Evolutionary conservation across 2,888 invertebrate genomes (phyloP), one percentile per base, ranked within the genome.

Genomic region (Archips crataeganus): DNA sequence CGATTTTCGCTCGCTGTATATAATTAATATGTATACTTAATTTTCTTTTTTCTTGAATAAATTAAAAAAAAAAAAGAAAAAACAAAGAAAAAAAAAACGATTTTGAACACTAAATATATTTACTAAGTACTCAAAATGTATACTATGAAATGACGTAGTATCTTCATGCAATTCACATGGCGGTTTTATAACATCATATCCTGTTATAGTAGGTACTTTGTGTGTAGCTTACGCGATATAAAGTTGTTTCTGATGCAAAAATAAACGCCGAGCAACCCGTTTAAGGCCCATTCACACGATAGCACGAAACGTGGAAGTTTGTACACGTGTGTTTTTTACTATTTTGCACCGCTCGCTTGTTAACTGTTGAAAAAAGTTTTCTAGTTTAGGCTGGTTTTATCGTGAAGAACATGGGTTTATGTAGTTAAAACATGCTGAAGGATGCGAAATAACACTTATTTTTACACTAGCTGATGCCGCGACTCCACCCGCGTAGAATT

Each of bases 281-380:
- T 87, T 83, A 81, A 80, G 82, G 81, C 83, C 81, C 83, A 83
- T 85, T 87, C 87, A 86, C 87, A 87, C 87, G 86, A 86, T 82
- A 81, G 79, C 81, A 71, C 74, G 63, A 34, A 65, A 65, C 57
- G 65, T 57, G 77, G 65, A 77, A 67, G 73, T 77, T 74, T 45
- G 68, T 71, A 71, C 78, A 84, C 84, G 81, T 81, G 80, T 80
- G 76, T 71, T 79, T 81, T 80, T 78, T 79, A 57, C 72, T 74
- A 75, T 71, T 79, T 78, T 81, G 78, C 80, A 77, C 78, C 75
- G 77, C 77, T 84, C 85, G 85, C 84, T 85, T 78, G 76, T 63
- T 75, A 81, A 45, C 78, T 79, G 82, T 77, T 47, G 72, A 67
- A 76, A 76, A 77, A 75, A 75, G 71, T 67, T 59, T 65, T 75